A percentile compares a stretch with the other conserved stretches of the same genome.
These are phyloP conservation scores for Latrodectus geometricus DNA, from an alignment of 1,140 invertebrate species.

Conservation along the genomic window DNA sequence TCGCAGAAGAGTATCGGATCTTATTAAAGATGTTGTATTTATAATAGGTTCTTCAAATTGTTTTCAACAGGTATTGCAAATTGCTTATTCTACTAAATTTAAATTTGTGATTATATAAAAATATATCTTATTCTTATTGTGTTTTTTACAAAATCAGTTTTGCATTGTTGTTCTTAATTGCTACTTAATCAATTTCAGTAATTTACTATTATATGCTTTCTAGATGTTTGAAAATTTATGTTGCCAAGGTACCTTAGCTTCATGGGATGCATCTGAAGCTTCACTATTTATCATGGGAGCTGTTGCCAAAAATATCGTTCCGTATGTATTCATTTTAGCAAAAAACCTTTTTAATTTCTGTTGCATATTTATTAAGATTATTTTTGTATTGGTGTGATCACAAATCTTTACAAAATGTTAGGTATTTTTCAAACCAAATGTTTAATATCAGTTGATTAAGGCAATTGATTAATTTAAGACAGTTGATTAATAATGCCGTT, in stretches of 20 bases:
- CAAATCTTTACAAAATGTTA: too few species aligned
- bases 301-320: slow-evolving; percentile 93
- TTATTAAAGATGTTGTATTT: slow-evolving; percentile 98
- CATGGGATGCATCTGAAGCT: slow-evolving; percentile 95
- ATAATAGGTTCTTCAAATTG: slow-evolving; percentile 92
- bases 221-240: slow-evolving; percentile 72
- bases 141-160: background rate
- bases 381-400: too few species aligned
- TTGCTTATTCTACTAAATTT: slow-evolving; percentile 1
- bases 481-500: too few species aligned
- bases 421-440: too few species aligned
- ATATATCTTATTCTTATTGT: background rate
- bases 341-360: too few species aligned
- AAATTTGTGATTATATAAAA: background rate
- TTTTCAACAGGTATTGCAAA: slow-evolving; percentile 87
- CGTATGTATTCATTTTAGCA: slow-evolving; percentile 77
- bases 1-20: slow-evolving; percentile 86
- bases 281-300: slow-evolving; percentile 95
- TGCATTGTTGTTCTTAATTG: background rate
- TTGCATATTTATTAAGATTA: too few species aligned
- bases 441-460: too few species aligned
- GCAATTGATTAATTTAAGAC: too few species aligned
- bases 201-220: slow-evolving; percentile 17
- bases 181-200: background rate
- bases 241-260: slow-evolving; percentile 70